A percentile compares a stretch with the other conserved stretches of the same genome.
Evolutionary conservation across 2,888 invertebrate genomes (phyloP).

Genomic region (Cancer borealis): DNA sequence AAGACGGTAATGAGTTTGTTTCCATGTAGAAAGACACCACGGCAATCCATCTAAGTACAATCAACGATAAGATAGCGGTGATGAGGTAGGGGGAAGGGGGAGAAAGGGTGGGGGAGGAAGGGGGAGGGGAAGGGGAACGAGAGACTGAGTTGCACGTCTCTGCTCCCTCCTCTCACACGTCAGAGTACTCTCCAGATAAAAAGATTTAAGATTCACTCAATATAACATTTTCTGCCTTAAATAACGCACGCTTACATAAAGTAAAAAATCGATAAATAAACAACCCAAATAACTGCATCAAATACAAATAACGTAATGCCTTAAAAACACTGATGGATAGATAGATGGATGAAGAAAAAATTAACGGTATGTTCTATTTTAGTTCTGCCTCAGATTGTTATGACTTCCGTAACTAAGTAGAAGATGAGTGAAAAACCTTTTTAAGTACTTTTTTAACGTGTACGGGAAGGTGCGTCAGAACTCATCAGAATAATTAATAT

Average conservation of each 20-base stretch:
- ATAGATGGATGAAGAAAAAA: no score
- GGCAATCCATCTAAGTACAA: no score
- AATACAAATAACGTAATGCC: no score
- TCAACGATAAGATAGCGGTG: no score
- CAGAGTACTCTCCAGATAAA: neutral
- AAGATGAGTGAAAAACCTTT: neutral
- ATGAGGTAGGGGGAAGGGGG: no score
- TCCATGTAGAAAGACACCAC: neutral
- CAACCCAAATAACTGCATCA: no score
- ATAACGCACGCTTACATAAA: neutral
- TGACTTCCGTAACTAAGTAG: no score
- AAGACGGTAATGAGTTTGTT: neutral
- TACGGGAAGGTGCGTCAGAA: neutral
- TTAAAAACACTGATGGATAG: neutral
- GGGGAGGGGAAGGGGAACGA: no score
- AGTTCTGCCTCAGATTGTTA: no score
- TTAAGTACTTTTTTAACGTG: neutral
- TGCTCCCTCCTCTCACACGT: neutral
- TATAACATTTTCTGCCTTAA: neutral
- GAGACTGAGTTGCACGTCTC: no score
- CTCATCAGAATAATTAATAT: constrained; percentile 12
- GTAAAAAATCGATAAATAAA: neutral
- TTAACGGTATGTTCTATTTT: no score
- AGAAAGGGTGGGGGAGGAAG: no score
- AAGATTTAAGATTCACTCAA: neutral